phyloP scores from a whole-genome alignment of 2,113 vertebrate species.

The Enhydra lutris region DNA sequence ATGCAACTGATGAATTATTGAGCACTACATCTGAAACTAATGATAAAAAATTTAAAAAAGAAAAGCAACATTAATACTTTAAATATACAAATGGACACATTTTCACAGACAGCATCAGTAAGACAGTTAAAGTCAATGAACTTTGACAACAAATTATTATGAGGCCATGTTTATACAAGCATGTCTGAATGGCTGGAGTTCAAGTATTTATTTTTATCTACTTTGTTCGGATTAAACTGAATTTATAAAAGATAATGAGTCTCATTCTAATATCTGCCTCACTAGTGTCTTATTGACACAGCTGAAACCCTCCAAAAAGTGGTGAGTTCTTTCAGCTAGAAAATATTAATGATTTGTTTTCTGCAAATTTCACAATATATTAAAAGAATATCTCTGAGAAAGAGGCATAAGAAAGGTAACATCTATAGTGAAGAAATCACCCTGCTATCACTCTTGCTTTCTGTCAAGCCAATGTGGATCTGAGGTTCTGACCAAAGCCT shows the following conservation, averaged over 20 bases:
- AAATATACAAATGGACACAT: background rate
- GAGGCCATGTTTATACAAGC: background rate
- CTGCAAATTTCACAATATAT: slow-evolving; percentile 40
- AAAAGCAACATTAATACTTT: background rate
- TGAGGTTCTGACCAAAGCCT: background rate
- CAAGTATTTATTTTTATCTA: background rate
- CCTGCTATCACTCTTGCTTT: background rate
- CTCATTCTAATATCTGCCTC: slow-evolving; percentile 44
- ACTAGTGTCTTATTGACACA: background rate
- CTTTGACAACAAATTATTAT: slow-evolving; percentile 13
- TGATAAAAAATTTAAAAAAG: too few relatives aligned
- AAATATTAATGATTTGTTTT: slow-evolving; percentile 40
- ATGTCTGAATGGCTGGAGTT: background rate
- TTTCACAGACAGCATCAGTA: background rate
- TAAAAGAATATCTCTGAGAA: slow-evolving; percentile 1
- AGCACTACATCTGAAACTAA: too few relatives aligned
- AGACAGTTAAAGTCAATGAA: slow-evolving; percentile 23
- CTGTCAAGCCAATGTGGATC: slow-evolving; percentile 25
- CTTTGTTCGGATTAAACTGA: slow-evolving; percentile 15
- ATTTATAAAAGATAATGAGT: slow-evolving; percentile 51
- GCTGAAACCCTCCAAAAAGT: background rate
- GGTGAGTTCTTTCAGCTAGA: slow-evolving; percentile 13
- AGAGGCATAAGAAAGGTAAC: background rate
- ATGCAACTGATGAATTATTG: too few relatives aligned
- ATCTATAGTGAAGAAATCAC: background rate